A percentile compares a stretch with the other conserved stretches of the same genome.
Conservation (phyloP, 2,888 invertebrate species). For the Ophion obscuratus region DNA sequence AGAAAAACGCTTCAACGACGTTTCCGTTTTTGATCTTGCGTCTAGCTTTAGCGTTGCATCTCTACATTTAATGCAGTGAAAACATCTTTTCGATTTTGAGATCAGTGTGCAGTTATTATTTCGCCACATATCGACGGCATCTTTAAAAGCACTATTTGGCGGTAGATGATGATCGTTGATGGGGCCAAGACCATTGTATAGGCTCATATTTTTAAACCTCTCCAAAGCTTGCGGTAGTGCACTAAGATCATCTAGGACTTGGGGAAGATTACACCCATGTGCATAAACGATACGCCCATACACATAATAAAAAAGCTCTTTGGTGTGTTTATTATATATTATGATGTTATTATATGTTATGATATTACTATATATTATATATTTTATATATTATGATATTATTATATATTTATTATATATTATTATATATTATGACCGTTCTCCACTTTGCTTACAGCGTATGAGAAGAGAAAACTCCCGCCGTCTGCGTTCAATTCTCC, state of each 20-base stretch:
- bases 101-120: constrained; percentile 42
- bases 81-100: constrained; percentile 44
- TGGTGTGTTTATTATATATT: too few relatives aligned
- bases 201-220: constrained; percentile 34
- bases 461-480: constrained; percentile 24
- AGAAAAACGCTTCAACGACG: not conserved
- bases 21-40: constrained; percentile 6
- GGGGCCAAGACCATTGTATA: constrained; percentile 27
- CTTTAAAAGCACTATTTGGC: constrained; percentile 36
- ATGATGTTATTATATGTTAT: too few relatives aligned
- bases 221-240: constrained; percentile 19
- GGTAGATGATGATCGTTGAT: constrained; percentile 35
- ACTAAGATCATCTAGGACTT: not conserved
- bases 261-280: constrained; percentile 1
- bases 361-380: too few relatives aligned
- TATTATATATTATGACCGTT: too few relatives aligned
- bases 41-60: constrained; percentile 11
- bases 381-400: too few relatives aligned
- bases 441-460: constrained; percentile 2
- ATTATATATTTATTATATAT: too few relatives aligned
- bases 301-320: constrained; percentile 20
- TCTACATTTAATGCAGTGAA: constrained; percentile 34
- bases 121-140: constrained; percentile 40
- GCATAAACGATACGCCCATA: constrained; percentile 37
- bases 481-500: constrained; percentile 6